phyloP scores from a whole-genome alignment of 2,113 vertebrate species.

The Burhinus bistriatus region DNA sequence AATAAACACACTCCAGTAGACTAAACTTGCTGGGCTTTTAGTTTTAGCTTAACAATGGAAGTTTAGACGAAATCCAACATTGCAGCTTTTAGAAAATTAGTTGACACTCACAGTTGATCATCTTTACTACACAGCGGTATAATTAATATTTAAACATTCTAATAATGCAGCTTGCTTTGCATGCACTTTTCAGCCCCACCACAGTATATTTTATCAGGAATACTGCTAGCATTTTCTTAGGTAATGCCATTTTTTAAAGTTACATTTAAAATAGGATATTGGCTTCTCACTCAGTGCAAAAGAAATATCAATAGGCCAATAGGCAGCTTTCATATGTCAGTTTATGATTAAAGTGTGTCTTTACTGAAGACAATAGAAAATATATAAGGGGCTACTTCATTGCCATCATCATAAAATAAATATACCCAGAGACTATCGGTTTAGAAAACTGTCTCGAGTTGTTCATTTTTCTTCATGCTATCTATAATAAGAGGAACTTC shows the following conservation, averaged over 20 bases:
- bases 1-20: slow-evolving; percentile 81
- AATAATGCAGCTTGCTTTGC: slow-evolving; percentile 98
- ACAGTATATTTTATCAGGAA: slow-evolving; percentile 96
- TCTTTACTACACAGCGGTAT: slow-evolving; percentile 96
- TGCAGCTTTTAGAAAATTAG: slow-evolving; percentile 86
- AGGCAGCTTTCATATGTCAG: slow-evolving; percentile 46
- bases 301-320: slow-evolving; percentile 57
- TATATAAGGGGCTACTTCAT: slow-evolving; percentile 46
- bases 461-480: slow-evolving; percentile 3
- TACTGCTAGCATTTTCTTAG: slow-evolving; percentile 72
- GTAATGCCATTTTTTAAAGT: slow-evolving; percentile 71
- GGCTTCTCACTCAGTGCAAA: slow-evolving; percentile 45
- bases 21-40: slow-evolving; percentile 84
- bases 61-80: slow-evolving; percentile 76
- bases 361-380: slow-evolving; percentile 59
- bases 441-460: slow-evolving; percentile 13
- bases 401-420: slow-evolving; percentile 51
- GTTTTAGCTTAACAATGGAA: slow-evolving; percentile 81
- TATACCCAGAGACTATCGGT: background rate
- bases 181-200: slow-evolving; percentile 94
- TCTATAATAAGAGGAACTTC: slow-evolving; percentile 35
- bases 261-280: slow-evolving; percentile 68
- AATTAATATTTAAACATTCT: slow-evolving; percentile 99
- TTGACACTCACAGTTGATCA: slow-evolving; percentile 94
- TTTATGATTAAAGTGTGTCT: slow-evolving; percentile 62